Base-by-base conservation (phyloP, 1,140 invertebrate species). In the Capitella teleta region DNA sequence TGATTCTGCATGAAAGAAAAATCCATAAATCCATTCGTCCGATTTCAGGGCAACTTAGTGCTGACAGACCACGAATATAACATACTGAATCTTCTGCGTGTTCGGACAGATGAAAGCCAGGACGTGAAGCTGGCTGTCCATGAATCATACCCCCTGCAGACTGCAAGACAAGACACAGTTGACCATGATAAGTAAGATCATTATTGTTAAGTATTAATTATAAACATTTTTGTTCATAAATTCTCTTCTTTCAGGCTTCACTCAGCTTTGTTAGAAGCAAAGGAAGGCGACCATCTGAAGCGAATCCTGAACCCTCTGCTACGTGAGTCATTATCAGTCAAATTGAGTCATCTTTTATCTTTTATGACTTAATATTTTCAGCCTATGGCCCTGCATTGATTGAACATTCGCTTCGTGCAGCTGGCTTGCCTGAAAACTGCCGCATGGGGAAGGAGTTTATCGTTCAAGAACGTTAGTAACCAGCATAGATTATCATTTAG, bases 61-160 rank as follows among this genome's bases (percentile, higher is more conserved):
- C 74, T 99, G 1, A 94, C 93, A 19, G 95, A 99, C 76, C 75
- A 80, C 70, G 81, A 94, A 52, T 85, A 87, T 74, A 86, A 78
- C 0, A 98, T 97, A 59, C 74, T 98, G 0, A 92, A 95, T 76
- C 83, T 99, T 32, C 69, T 99, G 1, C 75, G 96, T 42, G 90
- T 92, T 1, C 83, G 96, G 61, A 87, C 85, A 12, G 91, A 95
- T 52, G 59, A 70, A 72, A 87, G 86, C 36, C 89, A 95, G 66
- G 87, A 91, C 75, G 79, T 95, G 8, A 82, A 82, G 59, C 89
- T 95, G 80, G 85, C 85, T 50, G 89, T 96, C 0, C 82, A 80
- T 62, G 88, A 97, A 66, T 88, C 82, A 62, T 96, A 93, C 75
- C 88, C 89, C n/a, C 58, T 82, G 14, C 78, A 84, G 50, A 72